Percentiles rank a stretch among this genome's conserved stretches.
These are phyloP conservation scores for Dasyprocta punctata DNA, from an alignment of 2,113 vertebrate species.

Conservation along the genomic window DNA sequence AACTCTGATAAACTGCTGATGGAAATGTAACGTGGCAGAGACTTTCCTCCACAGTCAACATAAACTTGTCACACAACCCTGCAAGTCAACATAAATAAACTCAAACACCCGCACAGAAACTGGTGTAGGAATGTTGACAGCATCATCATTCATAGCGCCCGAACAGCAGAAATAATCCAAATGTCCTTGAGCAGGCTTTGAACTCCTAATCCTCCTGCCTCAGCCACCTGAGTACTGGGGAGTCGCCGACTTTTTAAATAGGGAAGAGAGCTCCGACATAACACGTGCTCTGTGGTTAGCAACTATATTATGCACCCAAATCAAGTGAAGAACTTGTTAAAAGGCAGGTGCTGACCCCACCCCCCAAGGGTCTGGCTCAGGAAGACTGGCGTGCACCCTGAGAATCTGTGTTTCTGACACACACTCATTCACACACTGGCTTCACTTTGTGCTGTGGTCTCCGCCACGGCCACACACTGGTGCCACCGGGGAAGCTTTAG, in stretches of 20 bases:
- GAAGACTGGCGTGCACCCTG: background rate
- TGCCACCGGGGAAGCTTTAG: background rate
- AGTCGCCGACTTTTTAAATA: background rate
- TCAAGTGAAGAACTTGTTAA: background rate
- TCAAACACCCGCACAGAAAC: background rate
- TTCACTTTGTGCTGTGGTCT: background rate
- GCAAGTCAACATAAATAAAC: background rate
- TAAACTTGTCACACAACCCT: background rate
- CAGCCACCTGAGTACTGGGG: background rate
- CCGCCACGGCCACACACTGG: background rate
- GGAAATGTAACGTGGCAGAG: background rate
- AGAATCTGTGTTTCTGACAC: no score
- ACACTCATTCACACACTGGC: background rate
- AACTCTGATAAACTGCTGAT: background rate
- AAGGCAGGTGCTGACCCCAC: background rate
- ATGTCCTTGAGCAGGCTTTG: background rate
- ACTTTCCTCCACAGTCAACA: background rate
- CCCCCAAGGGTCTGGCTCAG: background rate
- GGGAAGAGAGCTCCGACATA: background rate
- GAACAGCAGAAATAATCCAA: background rate
- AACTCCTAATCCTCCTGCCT: background rate
- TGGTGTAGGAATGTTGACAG: background rate
- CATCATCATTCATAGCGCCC: background rate
- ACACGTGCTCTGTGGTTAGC: background rate
- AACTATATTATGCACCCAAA: background rate